phyloP scores from a whole-genome alignment of 2,113 vertebrate genomes.

The Rattus norvegicus region GRCr8 NC_086036.1:85282501-85283000 shows the following conservation, averaged over 20 bases:
- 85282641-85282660: background rate
- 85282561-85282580: background rate
- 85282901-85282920: background rate
- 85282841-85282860: background rate
- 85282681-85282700: background rate
- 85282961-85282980: rapidly evolving
- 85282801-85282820: background rate
- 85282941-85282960: background rate
- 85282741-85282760: background rate
- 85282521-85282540: background rate
- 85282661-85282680: background rate
- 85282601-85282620: background rate
- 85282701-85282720: background rate
- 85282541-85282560: background rate
- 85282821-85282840: background rate
- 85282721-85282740: background rate
- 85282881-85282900: background rate
- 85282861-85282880: background rate
- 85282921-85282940: background rate
- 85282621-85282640: background rate
- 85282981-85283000: background rate
- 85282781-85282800: background rate
- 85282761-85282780: background rate
- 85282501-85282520: background rate
- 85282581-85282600: background rate